Percentiles rank a stretch among this genome's conserved stretches.
These are phyloP conservation scores for Numida meleagris DNA, from an alignment of 2,113 vertebrate genomes.

Conservation along the genomic window DNA sequence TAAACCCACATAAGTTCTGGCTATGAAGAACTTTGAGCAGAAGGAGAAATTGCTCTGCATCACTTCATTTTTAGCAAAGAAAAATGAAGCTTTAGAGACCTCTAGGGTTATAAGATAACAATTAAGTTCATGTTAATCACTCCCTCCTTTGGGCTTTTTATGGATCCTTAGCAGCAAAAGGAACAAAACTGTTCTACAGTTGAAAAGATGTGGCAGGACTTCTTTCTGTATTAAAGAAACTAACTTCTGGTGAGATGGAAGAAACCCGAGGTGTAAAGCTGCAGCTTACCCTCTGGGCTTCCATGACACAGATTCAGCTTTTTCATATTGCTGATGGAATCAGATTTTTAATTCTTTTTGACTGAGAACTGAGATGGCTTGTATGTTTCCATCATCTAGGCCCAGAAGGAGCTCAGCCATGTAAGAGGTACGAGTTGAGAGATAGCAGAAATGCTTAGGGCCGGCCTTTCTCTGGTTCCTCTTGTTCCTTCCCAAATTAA, in stretches of 20 bases:
- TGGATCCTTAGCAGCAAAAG: constrained; percentile 27
- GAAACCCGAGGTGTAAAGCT: constrained; percentile 4
- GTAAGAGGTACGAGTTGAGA: not conserved
- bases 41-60: constrained; percentile 29
- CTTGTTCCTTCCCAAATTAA: constrained; percentile 36
- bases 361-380: not conserved
- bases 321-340: not conserved
- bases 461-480: constrained; percentile 22
- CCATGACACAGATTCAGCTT: not conserved
- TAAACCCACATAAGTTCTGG: constrained; percentile 31
- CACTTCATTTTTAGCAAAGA: constrained; percentile 34
- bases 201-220: constrained; percentile 10
- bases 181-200: constrained; percentile 11
- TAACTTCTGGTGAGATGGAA: constrained; percentile 7
- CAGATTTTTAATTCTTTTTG: constrained; percentile 20
- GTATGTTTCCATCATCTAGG: not conserved
- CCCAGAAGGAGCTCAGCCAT: not conserved
- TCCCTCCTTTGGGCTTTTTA: not conserved
- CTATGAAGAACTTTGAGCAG: constrained; percentile 43
- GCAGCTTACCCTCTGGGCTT: not conserved
- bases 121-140: not conserved
- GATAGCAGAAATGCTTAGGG: not conserved
- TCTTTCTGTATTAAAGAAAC: not conserved
- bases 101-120: constrained; percentile 3
- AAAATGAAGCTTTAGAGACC: constrained; percentile 19